phyloP scores from a whole-genome alignment of 2,797 vertebrate species.

The Artibeus lituratus region DNA sequence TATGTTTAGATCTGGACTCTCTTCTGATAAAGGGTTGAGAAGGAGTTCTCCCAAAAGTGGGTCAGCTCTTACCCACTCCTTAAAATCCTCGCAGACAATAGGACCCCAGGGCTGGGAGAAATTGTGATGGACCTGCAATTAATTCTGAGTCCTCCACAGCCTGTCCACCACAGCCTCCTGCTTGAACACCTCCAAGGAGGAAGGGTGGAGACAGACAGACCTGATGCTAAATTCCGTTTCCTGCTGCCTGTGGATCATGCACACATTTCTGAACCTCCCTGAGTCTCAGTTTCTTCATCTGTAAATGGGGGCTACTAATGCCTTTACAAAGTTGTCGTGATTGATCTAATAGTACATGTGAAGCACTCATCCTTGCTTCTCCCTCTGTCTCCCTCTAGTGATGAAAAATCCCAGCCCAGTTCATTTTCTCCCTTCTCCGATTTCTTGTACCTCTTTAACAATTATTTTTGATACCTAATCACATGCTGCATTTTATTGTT shows the following conservation, averaged over 20 bases:
- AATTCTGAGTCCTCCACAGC: not conserved
- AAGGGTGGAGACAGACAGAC: not conserved
- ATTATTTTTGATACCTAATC: constrained; percentile 1
- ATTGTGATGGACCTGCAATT: not conserved
- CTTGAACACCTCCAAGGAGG: not conserved
- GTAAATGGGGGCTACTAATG: not conserved
- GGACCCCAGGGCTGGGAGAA: not conserved
- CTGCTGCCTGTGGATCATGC: not conserved
- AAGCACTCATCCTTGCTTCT: not conserved
- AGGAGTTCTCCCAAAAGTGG: not conserved
- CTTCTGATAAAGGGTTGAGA: not conserved
- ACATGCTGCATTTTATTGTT: constrained; percentile 18
- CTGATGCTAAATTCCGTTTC: not conserved
- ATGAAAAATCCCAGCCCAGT: not conserved
- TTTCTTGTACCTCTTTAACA: constrained; percentile 6
- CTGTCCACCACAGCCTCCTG: not conserved
- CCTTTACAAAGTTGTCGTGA: not conserved
- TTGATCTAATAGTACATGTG: not conserved
- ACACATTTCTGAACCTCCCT: not conserved
- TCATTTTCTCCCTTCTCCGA: not conserved
- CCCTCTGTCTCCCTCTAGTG: constrained; percentile 24
- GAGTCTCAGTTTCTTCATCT: not conserved
- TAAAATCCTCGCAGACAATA: not conserved
- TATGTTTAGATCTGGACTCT: not conserved
- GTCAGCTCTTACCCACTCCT: not conserved